Base-by-base conservation (phyloP, 1,140 invertebrate species). In the Triops longicaudatus region DNA sequence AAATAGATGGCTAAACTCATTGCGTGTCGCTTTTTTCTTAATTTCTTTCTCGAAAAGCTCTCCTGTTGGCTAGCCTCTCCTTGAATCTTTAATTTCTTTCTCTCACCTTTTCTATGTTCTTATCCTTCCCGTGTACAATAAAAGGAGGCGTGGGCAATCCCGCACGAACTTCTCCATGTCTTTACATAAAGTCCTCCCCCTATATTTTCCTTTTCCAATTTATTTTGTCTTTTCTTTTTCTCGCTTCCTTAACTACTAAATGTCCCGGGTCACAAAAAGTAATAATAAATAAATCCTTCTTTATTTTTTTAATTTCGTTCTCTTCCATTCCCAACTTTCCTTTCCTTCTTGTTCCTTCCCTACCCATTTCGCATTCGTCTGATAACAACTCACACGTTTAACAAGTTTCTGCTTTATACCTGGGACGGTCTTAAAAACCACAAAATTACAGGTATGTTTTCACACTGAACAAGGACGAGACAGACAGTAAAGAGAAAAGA, bases 361-460 rank as follows among this genome's bases (percentile, higher is more conserved):
- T 37, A 37, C 31, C 31, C 7, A 37, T 37, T 37, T 37, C 31
- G 31, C 31, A 7, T 37, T 37, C 31, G 31, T 37, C 2, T 7
- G 31, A 71, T 43, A 43, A 73, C 43, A n/a, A 73, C 75, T 31
- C 37, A 71, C 41, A 42, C 75, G 42, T 17, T 17, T 37, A 63
- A 42, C 41, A 44, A n/a, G 28, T 50, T 43, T 26, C 43, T 26
- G 10, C 42, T 63, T 10, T 44, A 31, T 11, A 31, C 43, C 31
- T 41, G 63, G 41, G 7, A 73, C 75, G 75, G 41, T 31, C 17
- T 17, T 22, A 27, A 41, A 71, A 73, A 37, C 41, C 63, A 37
- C 41, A 73, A 42, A 73, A 26, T 41, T 73, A 72, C 50, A 63
- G 50, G 50, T 63, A 22, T 17, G 50, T 63, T 63, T 63, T 63